A percentile compares a stretch with the other conserved stretches of the same genome.
Conservation (phyloP, 2,113 vertebrate species). For the Todiramphus chloris region DNA sequence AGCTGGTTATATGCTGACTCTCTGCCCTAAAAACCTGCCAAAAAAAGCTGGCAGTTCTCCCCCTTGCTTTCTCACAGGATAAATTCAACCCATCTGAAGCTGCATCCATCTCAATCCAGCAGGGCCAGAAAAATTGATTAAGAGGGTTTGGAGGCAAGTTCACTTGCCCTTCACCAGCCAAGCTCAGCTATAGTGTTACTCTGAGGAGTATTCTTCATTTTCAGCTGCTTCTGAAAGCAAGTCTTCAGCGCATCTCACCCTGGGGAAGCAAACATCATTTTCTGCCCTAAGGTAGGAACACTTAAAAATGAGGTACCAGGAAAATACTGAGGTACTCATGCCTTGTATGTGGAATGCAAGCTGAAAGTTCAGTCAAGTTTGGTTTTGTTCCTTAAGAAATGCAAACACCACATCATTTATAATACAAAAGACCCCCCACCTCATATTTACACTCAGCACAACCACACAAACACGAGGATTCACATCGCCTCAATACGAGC, state of each 20-base stretch:
- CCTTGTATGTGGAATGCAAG: fast-evolving
- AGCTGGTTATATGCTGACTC: not conserved
- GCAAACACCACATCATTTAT: no score
- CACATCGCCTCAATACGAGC: not conserved
- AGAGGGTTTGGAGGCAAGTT: not conserved
- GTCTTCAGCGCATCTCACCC: not conserved
- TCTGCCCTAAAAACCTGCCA: not conserved
- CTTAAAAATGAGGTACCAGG: not conserved
- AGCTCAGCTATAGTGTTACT: no score
- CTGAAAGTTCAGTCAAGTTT: not conserved
- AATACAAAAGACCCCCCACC: no score
- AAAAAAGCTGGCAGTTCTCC: fast-evolving
- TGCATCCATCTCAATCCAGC: fast-evolving
- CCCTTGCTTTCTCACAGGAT: fast-evolving
- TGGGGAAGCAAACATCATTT: fast-evolving
- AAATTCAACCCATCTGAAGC: fast-evolving
- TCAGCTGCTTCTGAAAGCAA: not conserved
- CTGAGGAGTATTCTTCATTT: not conserved
- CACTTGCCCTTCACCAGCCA: not conserved
- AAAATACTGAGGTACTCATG: fast-evolving
- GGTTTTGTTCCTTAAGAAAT: not conserved
- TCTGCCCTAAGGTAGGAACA: not conserved
- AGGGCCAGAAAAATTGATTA: not conserved
- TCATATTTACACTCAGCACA: no score
- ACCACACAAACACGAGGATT: fast-evolving